phyloP scores from a whole-genome alignment of 2,888 invertebrate species.

The Meloe dianella region DNA sequence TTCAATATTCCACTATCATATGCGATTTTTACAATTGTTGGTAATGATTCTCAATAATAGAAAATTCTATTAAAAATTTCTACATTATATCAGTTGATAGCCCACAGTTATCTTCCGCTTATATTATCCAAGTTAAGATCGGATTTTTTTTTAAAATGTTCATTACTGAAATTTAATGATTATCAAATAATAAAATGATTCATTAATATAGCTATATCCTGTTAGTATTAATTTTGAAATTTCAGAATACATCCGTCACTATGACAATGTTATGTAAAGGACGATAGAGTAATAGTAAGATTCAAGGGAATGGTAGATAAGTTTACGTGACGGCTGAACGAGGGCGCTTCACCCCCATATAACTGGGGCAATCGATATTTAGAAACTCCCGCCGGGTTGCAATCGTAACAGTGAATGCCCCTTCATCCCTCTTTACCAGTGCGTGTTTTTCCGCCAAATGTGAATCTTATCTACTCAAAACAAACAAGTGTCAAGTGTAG shows the following conservation, averaged over 20 bases:
- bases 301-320: slow-evolving; percentile 40
- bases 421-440: slow-evolving; percentile 47
- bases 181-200: no score
- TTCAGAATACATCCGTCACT: neutral
- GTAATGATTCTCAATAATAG: neutral
- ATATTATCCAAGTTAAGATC: neutral
- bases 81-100: neutral
- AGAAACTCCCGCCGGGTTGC: slow-evolving; percentile 54
- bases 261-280: slow-evolving; percentile 4
- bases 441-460: slow-evolving; percentile 58
- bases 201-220: neutral
- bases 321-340: slow-evolving; percentile 51
- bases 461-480: slow-evolving; percentile 45
- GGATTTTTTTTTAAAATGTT: neutral
- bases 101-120: neutral
- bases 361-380: slow-evolving; percentile 72
- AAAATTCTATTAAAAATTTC: neutral
- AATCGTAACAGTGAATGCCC: slow-evolving; percentile 48
- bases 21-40: neutral
- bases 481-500: slow-evolving; percentile 47
- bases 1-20: neutral
- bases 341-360: slow-evolving; percentile 59
- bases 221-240: neutral
- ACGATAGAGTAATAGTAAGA: slow-evolving; percentile 31
- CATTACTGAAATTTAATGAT: neutral